Evolutionary conservation across 2,888 invertebrate genomes (phyloP).

Genomic region (Cryptus viduatorius): DNA sequence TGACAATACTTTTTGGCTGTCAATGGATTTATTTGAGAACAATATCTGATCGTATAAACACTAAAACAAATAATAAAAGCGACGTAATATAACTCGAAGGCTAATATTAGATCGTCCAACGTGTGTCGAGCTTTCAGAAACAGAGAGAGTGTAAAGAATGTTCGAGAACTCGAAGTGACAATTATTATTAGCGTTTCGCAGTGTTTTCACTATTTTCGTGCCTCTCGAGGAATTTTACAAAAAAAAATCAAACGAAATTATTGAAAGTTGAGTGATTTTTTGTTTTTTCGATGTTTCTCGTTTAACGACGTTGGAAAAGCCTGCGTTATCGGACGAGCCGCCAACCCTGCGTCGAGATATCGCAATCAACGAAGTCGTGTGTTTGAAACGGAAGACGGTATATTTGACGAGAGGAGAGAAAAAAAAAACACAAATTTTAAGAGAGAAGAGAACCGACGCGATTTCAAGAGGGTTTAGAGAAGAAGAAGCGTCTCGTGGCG

Average conservation of each 20-base stretch:
- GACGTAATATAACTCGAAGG: too few relatives aligned
- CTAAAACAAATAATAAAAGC: too few relatives aligned
- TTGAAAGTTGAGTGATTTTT: conserved; percentile 16
- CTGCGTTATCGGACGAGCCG: conserved; percentile 15
- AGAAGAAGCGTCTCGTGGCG: conserved; percentile 6
- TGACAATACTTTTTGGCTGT: background rate
- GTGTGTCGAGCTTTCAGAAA: too few relatives aligned
- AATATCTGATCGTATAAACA: too few relatives aligned
- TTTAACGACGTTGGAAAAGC: conserved; percentile 49
- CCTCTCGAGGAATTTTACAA: background rate
- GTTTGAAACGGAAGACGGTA: conserved; percentile 18
- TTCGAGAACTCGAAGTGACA: background rate
- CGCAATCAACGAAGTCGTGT: conserved; percentile 28
- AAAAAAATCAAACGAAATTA: background rate
- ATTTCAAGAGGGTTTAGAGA: background rate
- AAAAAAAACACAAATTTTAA: background rate
- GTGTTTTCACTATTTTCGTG: background rate
- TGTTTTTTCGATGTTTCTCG: background rate
- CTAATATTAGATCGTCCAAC: too few relatives aligned
- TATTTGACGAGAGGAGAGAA: conserved; percentile 30
- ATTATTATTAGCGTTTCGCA: conserved; percentile 4
- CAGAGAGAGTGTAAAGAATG: background rate
- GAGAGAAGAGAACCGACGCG: background rate
- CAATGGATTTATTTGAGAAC: background rate
- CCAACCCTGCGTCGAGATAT: background rate